Evolutionary conservation across 2,797 vertebrate genomes (phyloP).

Genomic region (Amphiprion clarkii): DNA sequence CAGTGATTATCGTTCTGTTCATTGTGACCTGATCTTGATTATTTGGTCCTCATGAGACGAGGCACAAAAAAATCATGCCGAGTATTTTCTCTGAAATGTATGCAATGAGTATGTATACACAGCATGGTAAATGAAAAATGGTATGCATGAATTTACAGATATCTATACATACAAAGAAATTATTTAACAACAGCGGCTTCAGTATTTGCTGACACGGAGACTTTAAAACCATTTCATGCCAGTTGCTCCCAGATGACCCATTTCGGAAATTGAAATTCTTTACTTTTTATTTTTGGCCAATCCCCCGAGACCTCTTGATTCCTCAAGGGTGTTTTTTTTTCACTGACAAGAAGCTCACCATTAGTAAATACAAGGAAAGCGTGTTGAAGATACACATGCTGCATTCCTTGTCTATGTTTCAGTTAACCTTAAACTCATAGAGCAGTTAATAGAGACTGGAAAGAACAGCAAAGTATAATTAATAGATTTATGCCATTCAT

Average conservation of each 20-base stretch:
- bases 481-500: constrained; percentile 1
- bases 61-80: neutral
- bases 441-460: neutral
- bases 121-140: neutral
- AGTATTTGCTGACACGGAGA: neutral
- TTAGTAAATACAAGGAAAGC: constrained; percentile 17
- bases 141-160: neutral
- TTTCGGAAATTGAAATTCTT: constrained; percentile 24
- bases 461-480: neutral
- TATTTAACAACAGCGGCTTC: neutral
- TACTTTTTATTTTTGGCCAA: constrained; percentile 15
- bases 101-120: neutral
- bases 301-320: constrained; percentile 24
- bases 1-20: constrained; percentile 14
- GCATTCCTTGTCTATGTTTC: neutral
- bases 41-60: neutral
- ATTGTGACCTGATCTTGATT: constrained; percentile 6
- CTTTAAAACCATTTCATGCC: constrained; percentile 17
- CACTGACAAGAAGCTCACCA: neutral
- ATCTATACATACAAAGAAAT: neutral
- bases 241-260: constrained; percentile 28
- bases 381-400: neutral
- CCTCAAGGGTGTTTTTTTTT: neutral
- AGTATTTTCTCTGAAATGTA: neutral
- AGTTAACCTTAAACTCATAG: neutral